Percentiles rank a stretch among this genome's conserved stretches.
Evolutionary conservation across 2,113 vertebrate genomes (phyloP).

Genomic region (Podilymbus podiceps): DNA sequence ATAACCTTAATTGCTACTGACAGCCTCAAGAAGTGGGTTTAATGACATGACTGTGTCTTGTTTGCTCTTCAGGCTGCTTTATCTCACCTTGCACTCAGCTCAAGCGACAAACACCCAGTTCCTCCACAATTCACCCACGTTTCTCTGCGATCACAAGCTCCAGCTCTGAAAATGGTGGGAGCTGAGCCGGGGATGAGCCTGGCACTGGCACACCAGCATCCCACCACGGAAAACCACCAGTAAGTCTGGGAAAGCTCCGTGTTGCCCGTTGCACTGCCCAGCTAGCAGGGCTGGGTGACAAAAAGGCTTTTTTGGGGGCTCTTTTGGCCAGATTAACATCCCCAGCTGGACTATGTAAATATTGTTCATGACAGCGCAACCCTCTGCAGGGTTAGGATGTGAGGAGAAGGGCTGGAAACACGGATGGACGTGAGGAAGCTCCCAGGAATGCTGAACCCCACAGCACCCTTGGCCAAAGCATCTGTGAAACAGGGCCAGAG

Average conservation of each 20-base stretch:
- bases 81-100: slow-evolving; percentile 20
- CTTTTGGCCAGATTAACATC: not conserved
- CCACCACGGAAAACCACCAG: not conserved
- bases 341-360: not conserved
- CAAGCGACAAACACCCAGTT: not conserved
- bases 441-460: not conserved
- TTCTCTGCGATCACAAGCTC: not conserved
- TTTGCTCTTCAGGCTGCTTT: slow-evolving; percentile 29
- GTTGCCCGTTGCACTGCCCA: not conserved
- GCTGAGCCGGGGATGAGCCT: not conserved
- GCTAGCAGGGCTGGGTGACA: not conserved
- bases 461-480: fast-evolving
- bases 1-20: slow-evolving; percentile 5
- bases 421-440: fast-evolving
- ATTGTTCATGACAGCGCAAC: not conserved
- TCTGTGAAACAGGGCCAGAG: fast-evolving
- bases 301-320: not conserved
- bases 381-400: fast-evolving
- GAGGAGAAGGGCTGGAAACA: not conserved
- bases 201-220: not conserved
- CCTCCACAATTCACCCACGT: not conserved
- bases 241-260: not conserved
- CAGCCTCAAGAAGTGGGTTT: not conserved
- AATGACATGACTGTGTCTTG: not conserved
- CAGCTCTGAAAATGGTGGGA: not conserved